These are phyloP conservation scores for Bombus sylvicola DNA, from an alignment of 1,140 invertebrate species.

Conservation along the genomic window DNA sequence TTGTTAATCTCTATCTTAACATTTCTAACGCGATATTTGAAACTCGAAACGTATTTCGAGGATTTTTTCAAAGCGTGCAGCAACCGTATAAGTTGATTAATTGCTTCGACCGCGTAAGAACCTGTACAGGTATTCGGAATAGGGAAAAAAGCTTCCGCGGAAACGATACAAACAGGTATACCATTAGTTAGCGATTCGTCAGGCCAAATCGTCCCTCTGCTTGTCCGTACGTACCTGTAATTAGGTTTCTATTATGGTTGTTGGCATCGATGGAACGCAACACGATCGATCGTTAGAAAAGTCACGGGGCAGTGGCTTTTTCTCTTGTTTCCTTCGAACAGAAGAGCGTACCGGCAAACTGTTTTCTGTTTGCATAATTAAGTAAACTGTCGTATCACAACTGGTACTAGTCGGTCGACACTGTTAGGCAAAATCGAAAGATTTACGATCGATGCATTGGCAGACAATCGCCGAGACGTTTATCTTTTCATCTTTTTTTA, in stretches of 20 bases:
- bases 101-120: background rate
- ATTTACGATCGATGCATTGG: slow-evolving; percentile 44
- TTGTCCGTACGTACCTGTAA: background rate
- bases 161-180: background rate
- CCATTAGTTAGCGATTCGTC: slow-evolving; percentile 12
- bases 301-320: background rate
- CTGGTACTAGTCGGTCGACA: background rate
- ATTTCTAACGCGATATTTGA: background rate
- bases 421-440: slow-evolving; percentile 18
- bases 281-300: slow-evolving; percentile 14
- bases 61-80: background rate
- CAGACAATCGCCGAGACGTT: slow-evolving; percentile 25
- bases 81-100: background rate
- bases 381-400: slow-evolving; percentile 12
- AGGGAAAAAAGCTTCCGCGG: background rate
- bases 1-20: background rate
- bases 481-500: background rate
- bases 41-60: background rate
- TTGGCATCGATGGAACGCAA: background rate
- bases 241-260: background rate
- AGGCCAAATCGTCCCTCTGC: too few species aligned
- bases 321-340: background rate
- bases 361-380: slow-evolving; percentile 35
- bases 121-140: background rate
- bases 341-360: background rate